Base-by-base conservation (phyloP, 2,888 invertebrate genomes). In the Hirudinaria manillensis region DNA sequence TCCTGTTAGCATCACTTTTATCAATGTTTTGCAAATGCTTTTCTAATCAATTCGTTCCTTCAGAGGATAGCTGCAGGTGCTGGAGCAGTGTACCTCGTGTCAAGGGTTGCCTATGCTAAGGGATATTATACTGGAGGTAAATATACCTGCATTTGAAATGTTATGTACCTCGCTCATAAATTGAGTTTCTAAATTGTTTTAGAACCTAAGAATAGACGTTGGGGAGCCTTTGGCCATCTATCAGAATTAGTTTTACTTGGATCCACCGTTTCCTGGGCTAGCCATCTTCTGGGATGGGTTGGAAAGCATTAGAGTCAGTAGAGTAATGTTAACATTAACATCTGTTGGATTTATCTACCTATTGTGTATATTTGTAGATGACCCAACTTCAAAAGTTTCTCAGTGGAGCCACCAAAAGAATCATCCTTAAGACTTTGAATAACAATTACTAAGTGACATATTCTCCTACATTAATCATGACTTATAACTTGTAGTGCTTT, bases 111-210 rank as follows among this genome's bases (percentile, higher is more conserved):
- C 13, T 87, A 87, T 81, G 86, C 87, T 19, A 79, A 83, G 36
- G 87, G 87, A 13, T 87, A 87, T 80, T 86, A 84, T 76, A 84
- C 84, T 74, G 86, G 86, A 80, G 85, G 86, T 86, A 80, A 79
- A 10, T 34, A n/a, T 16, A 55, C 16, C 2, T n/a, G 19, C 56
- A 32, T 13, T 53, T 32, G 24, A 3, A 16, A 45, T 45, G 10
- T 45, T 45, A 16, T 16, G 16, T 45, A 16, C 6, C 1, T 16
- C 1, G 3, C 1, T 45, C 45, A 45, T 45, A 10, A 45, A 10
- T 16, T 3, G 45, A 10, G 16, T 45, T 45, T 45, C 10, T 16
- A 45, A 45, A 61, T 38, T 27, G 16, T 45, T 45, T 3, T 78
- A 84, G 84, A 83, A 76, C 83, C 84, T 34, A 78, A 80, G 67